These are phyloP conservation scores for Leptestheria dahalacensis DNA, from an alignment of 1,140 invertebrate species.

Conservation along the genomic window DNA sequence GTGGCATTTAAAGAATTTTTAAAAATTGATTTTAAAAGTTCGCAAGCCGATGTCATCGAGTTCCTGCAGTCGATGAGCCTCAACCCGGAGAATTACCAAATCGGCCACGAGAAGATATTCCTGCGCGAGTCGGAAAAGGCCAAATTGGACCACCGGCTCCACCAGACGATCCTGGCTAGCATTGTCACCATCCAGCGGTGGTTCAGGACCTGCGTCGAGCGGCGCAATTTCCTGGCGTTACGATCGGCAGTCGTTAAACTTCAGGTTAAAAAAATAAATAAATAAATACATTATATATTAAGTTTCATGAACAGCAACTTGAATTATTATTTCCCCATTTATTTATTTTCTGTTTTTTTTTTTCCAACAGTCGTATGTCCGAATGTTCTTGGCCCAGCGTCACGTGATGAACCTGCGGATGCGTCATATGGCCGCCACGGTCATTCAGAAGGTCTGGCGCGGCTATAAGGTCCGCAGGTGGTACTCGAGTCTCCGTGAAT, in stretches of 20 bases:
- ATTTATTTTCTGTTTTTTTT: conserved; percentile 8
- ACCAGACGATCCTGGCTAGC: conserved; percentile 82
- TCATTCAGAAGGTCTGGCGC: conserved; percentile 61
- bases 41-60: conserved; percentile 58
- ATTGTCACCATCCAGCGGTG: conserved; percentile 84
- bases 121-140: conserved; percentile 87
- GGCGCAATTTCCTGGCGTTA: conserved; percentile 56
- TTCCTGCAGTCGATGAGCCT: conserved; percentile 65
- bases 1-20: too few relatives aligned
- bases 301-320: conserved; percentile 6
- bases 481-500: conserved; percentile 43
- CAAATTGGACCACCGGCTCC: conserved; percentile 74
- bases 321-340: not conserved
- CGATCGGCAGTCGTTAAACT: conserved; percentile 55
- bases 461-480: conserved; percentile 45
- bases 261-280: too few relatives aligned
- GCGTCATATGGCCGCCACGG: conserved; percentile 43
- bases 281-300: too few relatives aligned
- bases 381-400: conserved; percentile 39
- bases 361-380: conserved; percentile 40
- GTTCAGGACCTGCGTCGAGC: conserved; percentile 66
- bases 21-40: conserved; percentile 31
- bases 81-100: conserved; percentile 78
- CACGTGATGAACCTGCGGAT: conserved; percentile 26
- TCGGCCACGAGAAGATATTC: conserved; percentile 80